Evolutionary conservation across 1,140 invertebrate genomes (phyloP).

Genomic region (Trachymyrmex cornetzi): DNA sequence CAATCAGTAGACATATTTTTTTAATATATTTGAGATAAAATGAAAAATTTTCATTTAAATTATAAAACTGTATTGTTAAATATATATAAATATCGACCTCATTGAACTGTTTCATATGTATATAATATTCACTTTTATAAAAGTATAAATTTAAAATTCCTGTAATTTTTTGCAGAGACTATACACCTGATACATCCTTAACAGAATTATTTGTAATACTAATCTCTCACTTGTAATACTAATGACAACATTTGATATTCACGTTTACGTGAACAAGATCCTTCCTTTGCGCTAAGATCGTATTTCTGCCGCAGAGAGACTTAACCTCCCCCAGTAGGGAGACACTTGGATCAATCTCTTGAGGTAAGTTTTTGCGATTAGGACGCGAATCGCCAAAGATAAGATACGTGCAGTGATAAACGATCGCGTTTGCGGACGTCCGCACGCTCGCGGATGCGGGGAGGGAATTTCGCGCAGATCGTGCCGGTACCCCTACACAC

Average conservation of each 20-base stretch:
- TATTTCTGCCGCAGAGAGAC: neutral
- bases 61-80: too few species aligned
- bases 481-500: slow-evolving; percentile 55
- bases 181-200: too few species aligned
- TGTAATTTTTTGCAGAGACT: too few species aligned
- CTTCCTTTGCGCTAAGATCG: neutral
- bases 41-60: too few species aligned
- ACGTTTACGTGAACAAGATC: neutral
- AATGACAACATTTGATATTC: slow-evolving; percentile 5
- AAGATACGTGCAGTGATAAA: neutral
- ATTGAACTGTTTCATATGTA: too few species aligned
- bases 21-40: too few species aligned
- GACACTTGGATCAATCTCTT: too few species aligned
- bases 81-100: too few species aligned
- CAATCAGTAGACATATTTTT: too few species aligned
- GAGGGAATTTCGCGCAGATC: slow-evolving; percentile 63
- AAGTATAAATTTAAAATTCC: too few species aligned
- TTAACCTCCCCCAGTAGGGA: too few species aligned
- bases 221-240: neutral
- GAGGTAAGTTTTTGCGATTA: neutral
- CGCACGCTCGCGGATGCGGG: neutral
- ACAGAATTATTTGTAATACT: neutral
- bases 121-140: too few species aligned
- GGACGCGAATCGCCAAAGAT: neutral
- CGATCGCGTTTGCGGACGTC: neutral